Evolutionary conservation across 2,113 vertebrate species (phyloP).

Genomic region (Prunella himalayana): DNA sequence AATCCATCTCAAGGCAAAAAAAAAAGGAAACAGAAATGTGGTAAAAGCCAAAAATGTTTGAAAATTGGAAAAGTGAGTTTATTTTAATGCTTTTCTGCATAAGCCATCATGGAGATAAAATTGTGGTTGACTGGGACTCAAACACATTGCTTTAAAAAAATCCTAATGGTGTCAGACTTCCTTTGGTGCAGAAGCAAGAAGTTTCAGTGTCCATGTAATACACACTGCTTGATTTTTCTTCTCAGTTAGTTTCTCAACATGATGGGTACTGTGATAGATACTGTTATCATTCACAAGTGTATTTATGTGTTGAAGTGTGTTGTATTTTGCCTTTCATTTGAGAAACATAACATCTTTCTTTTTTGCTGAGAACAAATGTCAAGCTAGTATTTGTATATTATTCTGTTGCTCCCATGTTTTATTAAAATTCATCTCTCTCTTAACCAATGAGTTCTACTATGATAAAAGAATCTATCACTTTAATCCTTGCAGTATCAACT

Average conservation of each 20-base stretch:
- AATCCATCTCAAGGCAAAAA: not conserved
- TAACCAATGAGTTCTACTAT: not conserved
- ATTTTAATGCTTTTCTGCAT: not conserved
- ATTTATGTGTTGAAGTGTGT: not conserved
- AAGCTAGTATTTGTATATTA: not conserved
- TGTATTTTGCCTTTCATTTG: not conserved
- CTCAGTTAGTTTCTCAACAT: not conserved
- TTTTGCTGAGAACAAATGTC: not conserved
- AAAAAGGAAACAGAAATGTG: not conserved
- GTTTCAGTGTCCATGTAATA: not conserved
- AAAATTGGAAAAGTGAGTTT: not conserved
- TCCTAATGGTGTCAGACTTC: not conserved
- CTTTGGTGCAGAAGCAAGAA: not conserved
- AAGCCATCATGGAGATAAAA: not conserved
- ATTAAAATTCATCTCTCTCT: not conserved
- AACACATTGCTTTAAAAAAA: not conserved
- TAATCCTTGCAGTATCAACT: not conserved
- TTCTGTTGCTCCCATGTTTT: not conserved
- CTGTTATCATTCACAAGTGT: not conserved
- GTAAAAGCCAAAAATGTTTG: not conserved
- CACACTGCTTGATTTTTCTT: not conserved
- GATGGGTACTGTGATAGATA: not conserved
- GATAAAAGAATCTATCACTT: not conserved
- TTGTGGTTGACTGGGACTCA: not conserved
- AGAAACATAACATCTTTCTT: not conserved